Evolutionary conservation across 2,888 invertebrate genomes (phyloP), one percentile per base, ranked within the genome.

Genomic region (Osmoderma eremita): DNA sequence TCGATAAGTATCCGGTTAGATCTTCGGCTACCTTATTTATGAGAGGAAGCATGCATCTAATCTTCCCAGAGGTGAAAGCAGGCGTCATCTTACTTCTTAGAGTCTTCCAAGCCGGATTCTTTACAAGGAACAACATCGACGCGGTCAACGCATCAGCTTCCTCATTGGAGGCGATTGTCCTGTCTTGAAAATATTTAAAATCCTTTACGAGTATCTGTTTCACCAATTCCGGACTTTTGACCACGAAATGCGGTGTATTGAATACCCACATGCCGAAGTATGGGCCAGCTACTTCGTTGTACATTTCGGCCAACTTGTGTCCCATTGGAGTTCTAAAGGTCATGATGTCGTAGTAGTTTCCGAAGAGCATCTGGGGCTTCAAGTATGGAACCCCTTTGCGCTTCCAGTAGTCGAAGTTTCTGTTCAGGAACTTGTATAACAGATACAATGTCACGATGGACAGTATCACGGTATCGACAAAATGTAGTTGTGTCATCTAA

Each of bases 31-130:
- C 82, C 41, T 82, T 80, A 36, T 78, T 71, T 75, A 86, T 83
- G 24, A 85, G 76, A 0, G 81, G 80, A 30, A 85, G 81, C 86
- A 87, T 86, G 45, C 75, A 77, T 75, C 84, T 86, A 61, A 88
- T 78, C 75, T 87, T 88, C 22, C 85, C 86, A 1, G 84, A 81
- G 1, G 86, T 84, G 73, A 88, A 84, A 0, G 84, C 83, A 0
- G 87, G 86, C 0, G 85, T 83, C 41, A 87, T 76, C 69, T 85
- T 85, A 0, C 81, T 73, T 24, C 88, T 78, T 12, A 86, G 73
- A 30, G 78, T 78, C 72, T 83, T 86, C 88, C 88, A 88, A 1
- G 82, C 80, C 0, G 84, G 82, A 65, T 84, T 85, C 66, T 82
- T 83, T 63, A 84, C 70, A 0, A 82, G 78, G 68, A 86, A 80